Evolutionary conservation across 2,888 invertebrate species (phyloP).

Genomic region (Prenolepis imparis): DNA sequence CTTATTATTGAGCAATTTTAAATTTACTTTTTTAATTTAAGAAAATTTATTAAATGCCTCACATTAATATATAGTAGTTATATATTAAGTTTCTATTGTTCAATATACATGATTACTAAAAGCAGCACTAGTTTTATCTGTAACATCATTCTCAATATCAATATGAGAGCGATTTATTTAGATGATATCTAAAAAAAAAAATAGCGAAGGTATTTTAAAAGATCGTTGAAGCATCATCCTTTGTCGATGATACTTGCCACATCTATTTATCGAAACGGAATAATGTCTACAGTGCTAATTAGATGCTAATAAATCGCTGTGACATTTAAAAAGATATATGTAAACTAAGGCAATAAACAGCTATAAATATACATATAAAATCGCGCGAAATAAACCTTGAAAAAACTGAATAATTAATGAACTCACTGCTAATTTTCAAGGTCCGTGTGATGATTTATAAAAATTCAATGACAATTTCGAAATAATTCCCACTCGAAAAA

Average conservation of each 20-base stretch:
- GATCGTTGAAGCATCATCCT: conserved; percentile 10
- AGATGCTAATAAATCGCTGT: conserved; percentile 19
- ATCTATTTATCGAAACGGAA: conserved; percentile 13
- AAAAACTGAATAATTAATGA: conserved; percentile 29
- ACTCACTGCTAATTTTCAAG: neutral
- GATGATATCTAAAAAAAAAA: neutral
- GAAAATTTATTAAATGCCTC: neutral
- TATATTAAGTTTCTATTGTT: neutral
- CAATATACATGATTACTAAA: neutral
- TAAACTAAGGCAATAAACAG: conserved; percentile 12
- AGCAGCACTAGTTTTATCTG: neutral
- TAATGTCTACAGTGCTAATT: conserved; percentile 15
- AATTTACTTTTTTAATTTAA: neutral
- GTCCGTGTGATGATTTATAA: conserved; percentile 26
- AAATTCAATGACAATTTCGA: neutral
- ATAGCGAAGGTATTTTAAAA: neutral
- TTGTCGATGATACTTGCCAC: neutral
- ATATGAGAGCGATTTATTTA: neutral
- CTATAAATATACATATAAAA: conserved; percentile 11
- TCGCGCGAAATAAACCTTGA: neutral
- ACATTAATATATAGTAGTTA: neutral
- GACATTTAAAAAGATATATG: conserved; percentile 20
- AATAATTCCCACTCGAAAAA: neutral
- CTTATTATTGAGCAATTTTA: neutral
- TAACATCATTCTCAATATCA: neutral